Conservation (phyloP, 2,113 vertebrate species). For the Halichoerus grypus region DNA sequence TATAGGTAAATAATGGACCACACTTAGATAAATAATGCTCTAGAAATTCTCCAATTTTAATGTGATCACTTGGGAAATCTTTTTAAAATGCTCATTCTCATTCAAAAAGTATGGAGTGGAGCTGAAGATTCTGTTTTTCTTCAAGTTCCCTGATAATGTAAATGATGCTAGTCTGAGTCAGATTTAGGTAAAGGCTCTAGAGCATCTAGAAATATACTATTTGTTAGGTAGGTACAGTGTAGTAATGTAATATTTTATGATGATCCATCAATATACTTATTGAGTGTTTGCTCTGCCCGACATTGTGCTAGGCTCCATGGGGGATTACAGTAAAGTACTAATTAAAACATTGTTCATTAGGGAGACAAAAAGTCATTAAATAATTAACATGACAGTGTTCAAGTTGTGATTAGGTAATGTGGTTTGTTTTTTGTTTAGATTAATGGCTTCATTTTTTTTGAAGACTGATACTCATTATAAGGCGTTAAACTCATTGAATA, state of each 20-base stretch:
- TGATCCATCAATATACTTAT: not conserved
- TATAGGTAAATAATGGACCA: not conserved
- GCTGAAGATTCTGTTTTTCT: not conserved
- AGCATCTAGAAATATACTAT: not conserved
- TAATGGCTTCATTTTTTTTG: not conserved
- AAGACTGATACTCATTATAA: not conserved
- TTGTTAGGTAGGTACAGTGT: not conserved
- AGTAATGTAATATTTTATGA: slow-evolving; percentile 10
- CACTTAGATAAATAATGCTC: not conserved
- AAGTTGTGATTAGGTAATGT: slow-evolving; percentile 20
- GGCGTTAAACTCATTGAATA: not conserved
- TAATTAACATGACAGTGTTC: not conserved
- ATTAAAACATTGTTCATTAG: slow-evolving; percentile 32
- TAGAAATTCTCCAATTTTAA: slow-evolving; percentile 27
- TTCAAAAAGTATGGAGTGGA: not conserved
- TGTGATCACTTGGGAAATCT: not conserved
- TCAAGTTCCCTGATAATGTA: not conserved
- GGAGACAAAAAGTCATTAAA: not conserved
- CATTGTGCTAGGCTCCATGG: not conserved
- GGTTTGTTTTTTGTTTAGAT: slow-evolving; percentile 44
- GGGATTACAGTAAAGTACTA: slow-evolving; percentile 12
- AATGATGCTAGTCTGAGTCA: not conserved
- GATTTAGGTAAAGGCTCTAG: not conserved
- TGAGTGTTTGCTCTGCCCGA: not conserved
- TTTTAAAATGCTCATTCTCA: not conserved